These are phyloP conservation scores for Drosophila tripunctata DNA, from an alignment of 2,888 invertebrate genomes.

Conservation along the genomic window DNA sequence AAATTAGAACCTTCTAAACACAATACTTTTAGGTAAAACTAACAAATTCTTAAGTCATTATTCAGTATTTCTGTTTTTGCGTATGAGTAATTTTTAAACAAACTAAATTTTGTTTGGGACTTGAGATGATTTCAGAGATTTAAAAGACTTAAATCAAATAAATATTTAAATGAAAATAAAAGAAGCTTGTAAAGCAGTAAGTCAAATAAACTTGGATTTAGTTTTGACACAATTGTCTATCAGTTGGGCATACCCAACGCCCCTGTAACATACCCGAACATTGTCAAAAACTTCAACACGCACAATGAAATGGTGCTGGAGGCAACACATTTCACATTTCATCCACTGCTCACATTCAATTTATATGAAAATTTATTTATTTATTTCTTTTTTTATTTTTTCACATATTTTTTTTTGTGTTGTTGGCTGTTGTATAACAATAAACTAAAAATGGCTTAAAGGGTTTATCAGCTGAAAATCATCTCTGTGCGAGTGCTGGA, in stretches of 20 bases:
- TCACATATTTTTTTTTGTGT: constrained; percentile 3
- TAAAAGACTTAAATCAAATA: too few relatives aligned
- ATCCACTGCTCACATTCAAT: constrained; percentile 51
- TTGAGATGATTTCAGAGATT: too few relatives aligned
- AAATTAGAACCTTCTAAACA: too few relatives aligned
- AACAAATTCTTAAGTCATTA: too few relatives aligned
- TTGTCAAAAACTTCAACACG: constrained; percentile 40
- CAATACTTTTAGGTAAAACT: too few relatives aligned
- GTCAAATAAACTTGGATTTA: constrained; percentile 8
- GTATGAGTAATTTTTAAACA: too few relatives aligned
- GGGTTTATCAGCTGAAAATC: constrained; percentile 67
- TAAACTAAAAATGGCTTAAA: constrained; percentile 72
- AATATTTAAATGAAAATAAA: constrained; percentile 5
- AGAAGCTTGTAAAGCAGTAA: constrained; percentile 18
- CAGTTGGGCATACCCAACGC: background rate
- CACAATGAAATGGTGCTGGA: constrained; percentile 25
- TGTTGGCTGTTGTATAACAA: constrained; percentile 44
- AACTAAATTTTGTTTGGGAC: too few relatives aligned
- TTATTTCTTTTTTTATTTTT: constrained; percentile 13
- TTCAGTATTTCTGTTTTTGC: too few relatives aligned
- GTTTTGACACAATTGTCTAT: background rate
- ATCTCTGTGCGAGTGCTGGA: constrained; percentile 35
- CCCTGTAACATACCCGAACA: background rate
- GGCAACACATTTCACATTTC: constrained; percentile 41
- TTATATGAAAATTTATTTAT: constrained; percentile 61